These are phyloP conservation scores for Cotesia typhae DNA, from an alignment of 1,140 invertebrate species.

Conservation along the genomic window DNA sequence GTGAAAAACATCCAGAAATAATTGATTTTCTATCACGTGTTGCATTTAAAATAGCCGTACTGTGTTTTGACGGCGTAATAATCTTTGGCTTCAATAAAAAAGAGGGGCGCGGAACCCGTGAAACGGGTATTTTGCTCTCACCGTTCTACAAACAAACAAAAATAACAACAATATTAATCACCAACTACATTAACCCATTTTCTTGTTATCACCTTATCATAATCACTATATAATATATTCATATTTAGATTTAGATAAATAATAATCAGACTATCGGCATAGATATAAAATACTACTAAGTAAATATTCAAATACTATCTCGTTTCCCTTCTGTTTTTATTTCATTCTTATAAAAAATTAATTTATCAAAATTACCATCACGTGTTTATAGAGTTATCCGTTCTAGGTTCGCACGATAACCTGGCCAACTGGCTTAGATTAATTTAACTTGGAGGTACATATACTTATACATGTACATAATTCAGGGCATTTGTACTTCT, in stretches of 20 bases:
- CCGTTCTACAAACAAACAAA: slow-evolving; percentile 50
- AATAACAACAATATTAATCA: not conserved
- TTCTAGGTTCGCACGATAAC: slow-evolving; percentile 1
- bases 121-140: slow-evolving; percentile 58
- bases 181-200: too few species aligned
- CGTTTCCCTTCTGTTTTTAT: too few species aligned
- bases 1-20: slow-evolving; percentile 46
- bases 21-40: slow-evolving; percentile 43
- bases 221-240: too few species aligned
- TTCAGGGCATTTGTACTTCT: slow-evolving; percentile 13
- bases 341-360: not conserved
- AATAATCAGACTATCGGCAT: too few species aligned
- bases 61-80: slow-evolving; percentile 42
- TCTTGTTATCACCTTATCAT: too few species aligned
- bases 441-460: slow-evolving; percentile 23
- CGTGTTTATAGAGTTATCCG: slow-evolving; percentile 6
- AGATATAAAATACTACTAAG: too few species aligned
- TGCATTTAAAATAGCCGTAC: slow-evolving; percentile 26
- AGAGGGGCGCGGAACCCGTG: slow-evolving; percentile 54
- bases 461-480: not conserved
- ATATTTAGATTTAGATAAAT: too few species aligned
- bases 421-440: slow-evolving; percentile 24
- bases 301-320: too few species aligned
- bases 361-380: slow-evolving; percentile 6
- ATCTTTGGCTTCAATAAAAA: slow-evolving; percentile 55